These are phyloP conservation scores for Amblyjoppa fuscipennis DNA, from an alignment of 2,888 invertebrate genomes.

Conservation along the genomic window DNA sequence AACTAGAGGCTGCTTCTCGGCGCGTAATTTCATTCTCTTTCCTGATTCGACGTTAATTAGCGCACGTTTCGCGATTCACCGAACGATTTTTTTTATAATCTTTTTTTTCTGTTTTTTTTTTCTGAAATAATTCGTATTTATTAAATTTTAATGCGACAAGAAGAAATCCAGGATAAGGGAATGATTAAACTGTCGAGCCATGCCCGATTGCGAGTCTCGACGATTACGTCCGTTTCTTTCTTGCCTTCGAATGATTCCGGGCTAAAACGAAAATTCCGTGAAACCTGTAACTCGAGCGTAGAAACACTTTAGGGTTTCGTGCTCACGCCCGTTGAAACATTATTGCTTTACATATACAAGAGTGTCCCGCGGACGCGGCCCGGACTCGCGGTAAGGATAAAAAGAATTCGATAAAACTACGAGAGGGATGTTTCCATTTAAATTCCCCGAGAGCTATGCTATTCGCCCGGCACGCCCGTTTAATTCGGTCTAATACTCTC, in stretches of 20 bases:
- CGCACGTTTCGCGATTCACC: not conserved
- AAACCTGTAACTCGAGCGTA: not conserved
- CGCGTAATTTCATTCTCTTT: conserved; percentile 49
- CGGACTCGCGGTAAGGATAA: conserved; percentile 51
- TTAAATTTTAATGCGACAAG: not conserved
- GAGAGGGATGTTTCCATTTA: conserved; percentile 68
- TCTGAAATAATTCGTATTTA: not conserved
- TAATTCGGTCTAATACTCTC: conserved; percentile 71
- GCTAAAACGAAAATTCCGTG: not conserved
- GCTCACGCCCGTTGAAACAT: conserved; percentile 49
- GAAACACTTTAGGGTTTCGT: conserved; percentile 29
- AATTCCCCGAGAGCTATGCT: conserved; percentile 64
- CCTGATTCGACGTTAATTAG: conserved; percentile 45
- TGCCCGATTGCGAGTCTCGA: not conserved
- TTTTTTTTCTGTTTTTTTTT: not conserved
- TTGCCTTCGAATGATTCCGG: not conserved
- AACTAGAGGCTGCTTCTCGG: conserved; percentile 29
- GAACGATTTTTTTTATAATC: not conserved
- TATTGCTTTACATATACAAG: conserved; percentile 69
- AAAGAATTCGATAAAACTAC: conserved; percentile 69
- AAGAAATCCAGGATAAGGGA: not conserved
- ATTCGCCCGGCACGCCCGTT: conserved; percentile 66
- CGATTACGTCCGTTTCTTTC: too few relatives aligned
- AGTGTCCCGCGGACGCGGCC: conserved; percentile 49
- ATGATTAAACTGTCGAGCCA: not conserved